phyloP scores from a whole-genome alignment of 2,888 invertebrate species.

The Acholoe squamosa region DNA sequence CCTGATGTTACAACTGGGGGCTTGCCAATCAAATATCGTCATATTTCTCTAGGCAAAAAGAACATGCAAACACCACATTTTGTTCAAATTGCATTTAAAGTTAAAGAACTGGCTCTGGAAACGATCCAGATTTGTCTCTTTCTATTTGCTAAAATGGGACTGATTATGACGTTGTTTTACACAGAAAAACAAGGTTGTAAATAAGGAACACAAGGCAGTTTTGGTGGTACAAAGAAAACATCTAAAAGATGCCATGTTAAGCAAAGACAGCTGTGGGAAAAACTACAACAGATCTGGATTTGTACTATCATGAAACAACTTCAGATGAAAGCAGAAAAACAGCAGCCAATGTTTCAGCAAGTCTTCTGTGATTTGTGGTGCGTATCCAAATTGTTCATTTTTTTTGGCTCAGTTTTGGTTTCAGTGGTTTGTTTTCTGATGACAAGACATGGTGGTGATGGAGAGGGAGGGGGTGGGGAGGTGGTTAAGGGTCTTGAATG shows the following conservation, averaged over 20 bases:
- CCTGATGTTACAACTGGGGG: not conserved
- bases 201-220: too few species aligned
- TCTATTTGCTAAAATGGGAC: too few species aligned
- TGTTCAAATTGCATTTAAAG: conserved; percentile 36
- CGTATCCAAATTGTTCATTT: not conserved
- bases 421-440: too few species aligned
- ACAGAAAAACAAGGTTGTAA: too few species aligned
- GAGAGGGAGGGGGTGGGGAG: not conserved
- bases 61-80: conserved; percentile 9
- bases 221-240: too few species aligned
- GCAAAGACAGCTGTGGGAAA: too few species aligned
- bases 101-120: not conserved
- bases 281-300: too few species aligned
- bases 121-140: not conserved
- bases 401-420: not conserved
- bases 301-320: too few species aligned
- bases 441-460: too few species aligned
- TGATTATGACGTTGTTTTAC: too few species aligned
- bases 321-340: too few species aligned
- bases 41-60: conserved; percentile 16
- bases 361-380: not conserved
- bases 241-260: too few species aligned
- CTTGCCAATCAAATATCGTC: conserved; percentile 51
- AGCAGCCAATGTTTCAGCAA: not conserved
- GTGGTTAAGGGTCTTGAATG: not conserved